These are phyloP conservation scores for Chrysodeixis includens DNA, from an alignment of 2,888 invertebrate genomes.

Conservation along the genomic window DNA sequence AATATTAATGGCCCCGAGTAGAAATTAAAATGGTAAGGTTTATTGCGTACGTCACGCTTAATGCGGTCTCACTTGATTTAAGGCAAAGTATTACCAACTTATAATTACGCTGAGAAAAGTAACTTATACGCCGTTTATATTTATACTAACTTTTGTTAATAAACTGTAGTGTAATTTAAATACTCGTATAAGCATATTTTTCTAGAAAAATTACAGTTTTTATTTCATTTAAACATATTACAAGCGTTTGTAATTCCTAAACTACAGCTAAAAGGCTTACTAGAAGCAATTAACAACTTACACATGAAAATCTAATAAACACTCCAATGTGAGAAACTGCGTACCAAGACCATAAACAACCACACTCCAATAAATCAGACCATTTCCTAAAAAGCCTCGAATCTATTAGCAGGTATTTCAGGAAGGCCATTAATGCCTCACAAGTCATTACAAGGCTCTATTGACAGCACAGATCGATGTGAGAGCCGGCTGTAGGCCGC, in stretches of 20 bases:
- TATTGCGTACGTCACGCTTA: slow-evolving; percentile 32
- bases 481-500: slow-evolving; percentile 36
- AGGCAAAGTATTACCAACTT: slow-evolving; percentile 9
- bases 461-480: slow-evolving; percentile 56
- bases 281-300: no score
- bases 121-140: background rate
- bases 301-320: no score
- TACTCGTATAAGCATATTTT: no score
- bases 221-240: no score
- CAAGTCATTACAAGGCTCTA: slow-evolving; percentile 11
- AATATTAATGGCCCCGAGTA: slow-evolving; percentile 22
- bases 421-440: background rate
- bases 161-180: no score
- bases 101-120: background rate
- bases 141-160: no score
- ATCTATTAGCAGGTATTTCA: background rate
- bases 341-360: background rate
- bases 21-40: slow-evolving; percentile 31
- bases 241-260: background rate
- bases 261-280: no score
- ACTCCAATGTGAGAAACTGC: no score
- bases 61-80: slow-evolving; percentile 26
- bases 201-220: no score
- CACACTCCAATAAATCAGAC: background rate
- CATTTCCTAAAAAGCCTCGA: background rate